Evolutionary conservation across 2,113 vertebrate species (phyloP), one percentile per base, ranked within the genome.

Genomic region (Pluvianellus socialis): DNA sequence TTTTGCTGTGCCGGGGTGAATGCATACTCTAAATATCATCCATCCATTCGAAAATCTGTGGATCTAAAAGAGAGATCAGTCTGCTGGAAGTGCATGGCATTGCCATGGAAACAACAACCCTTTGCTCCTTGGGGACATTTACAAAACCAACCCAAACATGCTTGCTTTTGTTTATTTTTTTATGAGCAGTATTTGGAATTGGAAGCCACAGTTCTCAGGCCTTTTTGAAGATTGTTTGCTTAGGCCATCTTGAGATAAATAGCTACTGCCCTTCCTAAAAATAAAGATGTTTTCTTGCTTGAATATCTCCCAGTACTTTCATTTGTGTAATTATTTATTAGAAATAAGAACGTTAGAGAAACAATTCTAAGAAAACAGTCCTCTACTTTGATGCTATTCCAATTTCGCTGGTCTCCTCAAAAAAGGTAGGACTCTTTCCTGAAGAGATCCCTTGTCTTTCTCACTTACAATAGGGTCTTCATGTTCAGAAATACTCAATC

Each of bases 141-240:
- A 42, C 67, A 87, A 94, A 85, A 10, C 4, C 30, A 92, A 66
- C 6, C 6, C 53, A 92, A 94, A 47, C 59, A 87, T 73, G 50
- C 38, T 91, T 85, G 45, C 35, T 82, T 87, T 85, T 87, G 72
- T 96, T 96, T 95, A 24, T 95, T 94, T 94, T 68, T 47, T 86
- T 35, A 38, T 83, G 35, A 82, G 58, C 66, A 79, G 59, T 33
- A 70, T 92, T 92, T 91, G 70, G 77, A 95, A 82, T 79, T 83
- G 81, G 92, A 71, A 95, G 38, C 45, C 58, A 26, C 42, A 77
- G 79, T 90, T 92, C 84, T 86, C 74, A 88, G 91, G 63, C 16
- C 16, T 79, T 90, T 97, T 93, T 94, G 87, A 79, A 96, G 89
- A 76, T 27, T 92, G 53, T 86, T 96, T 96, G 58, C 73, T 90